A percentile compares a stretch with the other conserved stretches of the same genome.
phyloP scores from a whole-genome alignment of 2,797 vertebrate species.

The Neosalanx taihuensis region DNA sequence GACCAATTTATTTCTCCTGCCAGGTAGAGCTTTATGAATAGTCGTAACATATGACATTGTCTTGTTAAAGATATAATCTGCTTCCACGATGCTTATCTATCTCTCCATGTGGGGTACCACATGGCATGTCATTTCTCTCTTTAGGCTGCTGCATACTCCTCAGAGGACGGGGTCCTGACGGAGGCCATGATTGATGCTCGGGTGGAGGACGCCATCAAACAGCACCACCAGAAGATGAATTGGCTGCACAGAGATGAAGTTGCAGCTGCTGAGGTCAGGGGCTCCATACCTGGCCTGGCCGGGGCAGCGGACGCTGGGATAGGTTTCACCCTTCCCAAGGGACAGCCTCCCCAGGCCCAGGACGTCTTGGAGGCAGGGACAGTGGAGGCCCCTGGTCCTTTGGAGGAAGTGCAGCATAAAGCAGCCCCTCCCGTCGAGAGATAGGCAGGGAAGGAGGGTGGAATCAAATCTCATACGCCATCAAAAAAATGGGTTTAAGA shows the following conservation, averaged over 20 bases:
- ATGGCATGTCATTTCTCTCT: background rate
- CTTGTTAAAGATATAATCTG: too few species aligned
- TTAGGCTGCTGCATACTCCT: conserved; percentile 92
- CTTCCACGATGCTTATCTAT: too few species aligned
- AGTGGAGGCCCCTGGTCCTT: background rate
- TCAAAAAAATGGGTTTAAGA: conserved; percentile 74
- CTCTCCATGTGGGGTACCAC: background rate
- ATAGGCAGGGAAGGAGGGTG: conserved; percentile 35
- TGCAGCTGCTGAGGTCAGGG: conserved; percentile 41
- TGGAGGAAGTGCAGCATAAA: conserved; percentile 28
- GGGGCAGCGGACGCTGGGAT: conserved; percentile 38
- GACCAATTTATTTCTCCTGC: too few species aligned
- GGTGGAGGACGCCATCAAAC: conserved; percentile 84
- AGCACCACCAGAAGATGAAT: conserved; percentile 96
- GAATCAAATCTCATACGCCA: conserved; percentile 35
- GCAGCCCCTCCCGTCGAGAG: conserved; percentile 22
- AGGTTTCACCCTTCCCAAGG: conserved; percentile 60
- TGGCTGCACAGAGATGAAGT: conserved; percentile 80
- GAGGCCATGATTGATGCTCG: conserved; percentile 92
- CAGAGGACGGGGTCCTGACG: conserved; percentile 84
- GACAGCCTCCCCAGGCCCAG: conserved; percentile 51
- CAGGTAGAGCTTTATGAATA: too few species aligned
- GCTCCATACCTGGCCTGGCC: conserved; percentile 33
- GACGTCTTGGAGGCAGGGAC: conserved; percentile 65
- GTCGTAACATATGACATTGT: too few species aligned